Evolutionary conservation across 2,888 invertebrate species (phyloP), one percentile per base, ranked within the genome.

Genomic region (Hirtodrosophila alboralis): DNA sequence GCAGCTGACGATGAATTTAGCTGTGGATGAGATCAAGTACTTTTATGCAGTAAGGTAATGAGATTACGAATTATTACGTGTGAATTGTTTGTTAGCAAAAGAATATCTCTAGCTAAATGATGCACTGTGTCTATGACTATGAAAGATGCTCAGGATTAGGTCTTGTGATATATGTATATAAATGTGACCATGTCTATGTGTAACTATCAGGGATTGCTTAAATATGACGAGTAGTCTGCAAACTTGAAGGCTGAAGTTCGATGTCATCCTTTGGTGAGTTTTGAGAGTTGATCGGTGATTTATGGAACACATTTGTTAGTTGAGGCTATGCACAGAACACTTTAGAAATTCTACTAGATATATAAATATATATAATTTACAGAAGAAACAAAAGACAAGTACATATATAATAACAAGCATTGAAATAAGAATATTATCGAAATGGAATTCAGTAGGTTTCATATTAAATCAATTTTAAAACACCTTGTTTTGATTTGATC

Each of bases 1-100:
- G 44, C 65, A 63, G 64, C 62, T 76, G 41, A 60, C 64, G 43
- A 74, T 73, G 75, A 76, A 81, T 85, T 85, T 85, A 31, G 87
- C 85, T 85, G 85, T 81, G 81, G 66, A 85, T 75, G 87, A 89
- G 86, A 88, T 87, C 78, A 88, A 87, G 87, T 85, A 87, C 88
- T 89, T 90, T 89, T 90, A 90, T 90, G 90, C 87, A 89, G 86
- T 90, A 90, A 89, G 89, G 87, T 89, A 89, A 89, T 77, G 79
- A 84, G 80, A 68, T 64, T 75, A 75, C 63, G 73, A 63, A 54
- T 68, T 69, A 37, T 57, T 60, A 48, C 40, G 57, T 40, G 43
- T 37, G 45, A n/a, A n/a, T n/a, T n/a, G 14, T 30, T 36, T 65
- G 71, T 57, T 63, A 58, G 69, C 60, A 49, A 21, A 63, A 62